A percentile compares a stretch with the other conserved stretches of the same genome.
Evolutionary conservation across 2,888 invertebrate species (phyloP).

Genomic region (Branchipolynoe longqiensis): DNA sequence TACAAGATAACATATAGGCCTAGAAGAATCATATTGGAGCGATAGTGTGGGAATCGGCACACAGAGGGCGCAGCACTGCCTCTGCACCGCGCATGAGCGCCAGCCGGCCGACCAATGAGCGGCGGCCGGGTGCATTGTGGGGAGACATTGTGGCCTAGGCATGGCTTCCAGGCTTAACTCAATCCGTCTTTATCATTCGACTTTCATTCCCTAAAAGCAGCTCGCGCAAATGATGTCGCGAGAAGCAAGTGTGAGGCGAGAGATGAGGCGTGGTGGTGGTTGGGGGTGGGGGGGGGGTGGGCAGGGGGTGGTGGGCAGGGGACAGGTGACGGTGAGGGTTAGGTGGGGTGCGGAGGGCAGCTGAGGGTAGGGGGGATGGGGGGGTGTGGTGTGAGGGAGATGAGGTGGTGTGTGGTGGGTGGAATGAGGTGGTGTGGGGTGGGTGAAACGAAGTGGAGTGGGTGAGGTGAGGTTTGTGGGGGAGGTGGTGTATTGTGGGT

Average conservation of each 20-base stretch:
- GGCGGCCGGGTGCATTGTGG: slow-evolving; percentile 20
- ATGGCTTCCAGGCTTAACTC: slow-evolving; percentile 38
- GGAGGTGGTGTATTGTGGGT: no score
- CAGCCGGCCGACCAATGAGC: slow-evolving; percentile 32
- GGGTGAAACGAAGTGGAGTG: no score
- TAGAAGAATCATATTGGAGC: slow-evolving; percentile 29
- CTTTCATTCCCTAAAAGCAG: slow-evolving; percentile 49
- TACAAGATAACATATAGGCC: neutral
- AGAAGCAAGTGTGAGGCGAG: slow-evolving; percentile 6
- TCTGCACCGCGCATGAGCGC: no score
- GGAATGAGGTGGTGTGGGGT: neutral
- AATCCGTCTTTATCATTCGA: slow-evolving; percentile 44
- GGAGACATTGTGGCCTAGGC: neutral
- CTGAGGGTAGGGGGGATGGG: neutral
- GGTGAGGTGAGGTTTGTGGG: no score
- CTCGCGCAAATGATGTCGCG: slow-evolving; percentile 38
- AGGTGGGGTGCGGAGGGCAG: neutral
- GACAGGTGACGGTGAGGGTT: no score
- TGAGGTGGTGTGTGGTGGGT: neutral
- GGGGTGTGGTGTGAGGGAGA: no score
- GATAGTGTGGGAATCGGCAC: slow-evolving; percentile 34
- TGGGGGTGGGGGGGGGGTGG: neutral
- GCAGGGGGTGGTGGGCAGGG: neutral
- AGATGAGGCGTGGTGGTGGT: neutral
- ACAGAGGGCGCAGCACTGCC: neutral